phyloP scores from a whole-genome alignment of 2,888 invertebrate genomes.

The Masnerella sp. region DNA sequence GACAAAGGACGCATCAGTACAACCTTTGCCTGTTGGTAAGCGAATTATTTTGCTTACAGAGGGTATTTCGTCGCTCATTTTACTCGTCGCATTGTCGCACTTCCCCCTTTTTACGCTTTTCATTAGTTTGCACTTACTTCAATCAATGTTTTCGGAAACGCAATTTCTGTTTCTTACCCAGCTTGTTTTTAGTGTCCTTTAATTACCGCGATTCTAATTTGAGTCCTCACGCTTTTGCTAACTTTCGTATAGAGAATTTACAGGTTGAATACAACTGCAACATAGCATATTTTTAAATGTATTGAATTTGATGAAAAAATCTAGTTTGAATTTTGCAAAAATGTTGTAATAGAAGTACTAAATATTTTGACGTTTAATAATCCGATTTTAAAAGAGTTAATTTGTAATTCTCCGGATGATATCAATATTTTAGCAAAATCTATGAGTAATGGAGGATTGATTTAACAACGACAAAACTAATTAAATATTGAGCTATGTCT shows the following conservation, averaged over 20 bases:
- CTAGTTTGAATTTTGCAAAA: too few species aligned
- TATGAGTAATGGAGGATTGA: constrained; percentile 38
- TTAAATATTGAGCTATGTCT: constrained; percentile 26
- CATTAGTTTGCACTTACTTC: constrained; percentile 4
- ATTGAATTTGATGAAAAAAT: too few species aligned
- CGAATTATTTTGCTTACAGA: constrained; percentile 58
- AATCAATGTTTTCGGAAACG: constrained; percentile 22
- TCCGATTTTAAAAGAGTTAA: not conserved
- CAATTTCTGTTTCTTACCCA: constrained; percentile 2
- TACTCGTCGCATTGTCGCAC: constrained; percentile 16
- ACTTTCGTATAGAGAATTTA: too few species aligned
- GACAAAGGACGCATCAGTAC: constrained; percentile 72
- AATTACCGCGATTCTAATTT: constrained; percentile 6
- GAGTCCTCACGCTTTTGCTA: not conserved
- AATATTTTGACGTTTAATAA: not conserved
- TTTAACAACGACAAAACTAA: constrained; percentile 30
- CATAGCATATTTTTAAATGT: too few species aligned
- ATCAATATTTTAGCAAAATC: constrained; percentile 2
- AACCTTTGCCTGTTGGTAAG: constrained; percentile 74
- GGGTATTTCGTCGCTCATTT: constrained; percentile 18
- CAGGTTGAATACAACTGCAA: too few species aligned
- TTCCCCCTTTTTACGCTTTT: constrained; percentile 1
- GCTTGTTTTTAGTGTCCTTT: constrained; percentile 13
- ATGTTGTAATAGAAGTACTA: not conserved
- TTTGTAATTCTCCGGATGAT: constrained; percentile 8